Conservation (phyloP, 2,888 invertebrate species). For the Zaprionus lineosus region DNA sequence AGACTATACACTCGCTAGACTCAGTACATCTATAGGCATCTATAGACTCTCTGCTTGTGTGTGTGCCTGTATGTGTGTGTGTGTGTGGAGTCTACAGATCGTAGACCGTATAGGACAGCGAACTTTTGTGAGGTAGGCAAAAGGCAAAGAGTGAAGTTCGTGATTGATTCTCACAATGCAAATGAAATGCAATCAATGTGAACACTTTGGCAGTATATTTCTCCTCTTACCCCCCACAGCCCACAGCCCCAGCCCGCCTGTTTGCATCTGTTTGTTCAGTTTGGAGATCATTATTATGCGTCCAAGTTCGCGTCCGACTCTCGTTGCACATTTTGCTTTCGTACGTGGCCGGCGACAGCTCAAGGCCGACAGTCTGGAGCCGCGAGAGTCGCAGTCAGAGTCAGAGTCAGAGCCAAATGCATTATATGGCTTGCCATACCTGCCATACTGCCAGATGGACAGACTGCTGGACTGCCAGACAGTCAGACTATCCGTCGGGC, state of each 20-base stretch:
- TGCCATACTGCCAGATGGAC: not conserved
- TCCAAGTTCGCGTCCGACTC: constrained; percentile 64
- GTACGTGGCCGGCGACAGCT: constrained; percentile 73
- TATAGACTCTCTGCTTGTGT: too few species aligned
- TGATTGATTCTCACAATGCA: constrained; percentile 75
- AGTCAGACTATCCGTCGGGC: constrained; percentile 21
- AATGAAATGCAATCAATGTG: constrained; percentile 72
- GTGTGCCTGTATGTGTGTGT: too few species aligned
- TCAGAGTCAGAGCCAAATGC: constrained; percentile 14
- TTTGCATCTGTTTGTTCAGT: constrained; percentile 36
- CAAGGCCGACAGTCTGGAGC: constrained; percentile 67
- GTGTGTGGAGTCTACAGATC: not conserved
- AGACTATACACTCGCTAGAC: constrained; percentile 12
- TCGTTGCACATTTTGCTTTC: constrained; percentile 63
- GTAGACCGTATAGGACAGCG: not conserved
- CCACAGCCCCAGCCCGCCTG: too few species aligned
- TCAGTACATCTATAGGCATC: not conserved
- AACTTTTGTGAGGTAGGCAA: not conserved
- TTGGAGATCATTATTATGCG: constrained; percentile 68
- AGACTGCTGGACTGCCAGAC: constrained; percentile 2
- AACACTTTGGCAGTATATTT: constrained; percentile 33
- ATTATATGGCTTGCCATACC: constrained; percentile 18
- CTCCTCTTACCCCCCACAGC: too few species aligned
- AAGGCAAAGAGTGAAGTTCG: constrained; percentile 13
- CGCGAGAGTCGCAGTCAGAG: constrained; percentile 4